phyloP scores from a whole-genome alignment of 2,113 vertebrate genomes.

The Suncus etruscus region DNA sequence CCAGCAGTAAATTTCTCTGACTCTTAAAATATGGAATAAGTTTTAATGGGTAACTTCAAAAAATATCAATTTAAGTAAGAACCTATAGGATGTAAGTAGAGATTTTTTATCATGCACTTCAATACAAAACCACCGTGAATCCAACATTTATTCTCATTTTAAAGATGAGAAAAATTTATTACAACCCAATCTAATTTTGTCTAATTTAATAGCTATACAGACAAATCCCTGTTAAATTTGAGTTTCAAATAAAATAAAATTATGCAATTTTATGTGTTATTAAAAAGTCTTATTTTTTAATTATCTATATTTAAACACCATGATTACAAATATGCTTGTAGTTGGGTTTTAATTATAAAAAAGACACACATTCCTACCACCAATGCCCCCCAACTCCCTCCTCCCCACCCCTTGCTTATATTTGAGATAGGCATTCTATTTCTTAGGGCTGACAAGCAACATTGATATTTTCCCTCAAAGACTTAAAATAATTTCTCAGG shows the following conservation, averaged over 20 bases:
- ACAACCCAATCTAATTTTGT: neutral
- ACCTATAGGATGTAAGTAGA: neutral
- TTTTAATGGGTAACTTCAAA: neutral
- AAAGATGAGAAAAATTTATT: neutral
- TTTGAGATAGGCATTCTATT: no score
- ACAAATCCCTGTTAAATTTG: neutral
- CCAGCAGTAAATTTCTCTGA: no score
- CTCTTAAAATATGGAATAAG: neutral
- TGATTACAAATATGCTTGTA: no score
- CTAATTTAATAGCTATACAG: neutral
- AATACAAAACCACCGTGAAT: neutral
- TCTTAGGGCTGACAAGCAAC: neutral
- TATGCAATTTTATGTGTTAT: no score
- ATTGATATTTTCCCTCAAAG: neutral
- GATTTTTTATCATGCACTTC: neutral
- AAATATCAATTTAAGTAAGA: neutral
- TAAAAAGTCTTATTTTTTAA: no score
- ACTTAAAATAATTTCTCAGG: neutral
- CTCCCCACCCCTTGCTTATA: no score
- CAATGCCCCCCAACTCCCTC: no score
- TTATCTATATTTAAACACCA: no score
- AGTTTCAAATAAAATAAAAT: conserved; percentile 40
- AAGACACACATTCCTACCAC: no score
- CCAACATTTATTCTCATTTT: neutral
- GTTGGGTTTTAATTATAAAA: no score